Evolutionary conservation across 2,888 invertebrate species (phyloP).

Genomic region (Mimumesa dahlbomi): DNA sequence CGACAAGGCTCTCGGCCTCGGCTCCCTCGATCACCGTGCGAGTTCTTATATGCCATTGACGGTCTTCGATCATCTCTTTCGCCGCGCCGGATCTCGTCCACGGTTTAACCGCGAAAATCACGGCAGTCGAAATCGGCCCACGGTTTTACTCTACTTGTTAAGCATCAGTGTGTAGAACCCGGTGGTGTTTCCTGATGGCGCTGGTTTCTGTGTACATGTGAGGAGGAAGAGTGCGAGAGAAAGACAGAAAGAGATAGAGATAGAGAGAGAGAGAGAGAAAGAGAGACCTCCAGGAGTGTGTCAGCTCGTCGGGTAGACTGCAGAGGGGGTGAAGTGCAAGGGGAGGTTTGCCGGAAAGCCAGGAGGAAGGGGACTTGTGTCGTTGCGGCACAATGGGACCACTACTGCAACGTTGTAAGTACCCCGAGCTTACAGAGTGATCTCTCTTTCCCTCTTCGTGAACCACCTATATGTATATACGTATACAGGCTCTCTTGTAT

Average conservation of each 20-base stretch:
- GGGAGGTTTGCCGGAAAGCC: slow-evolving; percentile 58
- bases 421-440: slow-evolving; percentile 64
- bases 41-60: too few species aligned
- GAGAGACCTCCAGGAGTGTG: slow-evolving; percentile 45
- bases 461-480: too few species aligned
- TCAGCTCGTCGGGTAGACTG: slow-evolving; percentile 41
- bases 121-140: background rate
- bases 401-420: slow-evolving; percentile 71
- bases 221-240: slow-evolving; percentile 11
- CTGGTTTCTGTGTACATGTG: slow-evolving; percentile 29
- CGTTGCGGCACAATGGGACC: slow-evolving; percentile 72
- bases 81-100: slow-evolving; percentile 10
- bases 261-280: too few species aligned
- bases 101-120: background rate
- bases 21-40: slow-evolving; percentile 50
- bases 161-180: slow-evolving; percentile 36
- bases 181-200: slow-evolving; percentile 48
- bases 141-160: too few species aligned
- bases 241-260: background rate
- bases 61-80: slow-evolving; percentile 25
- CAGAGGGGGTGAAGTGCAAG: slow-evolving; percentile 41
- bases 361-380: slow-evolving; percentile 61
- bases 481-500: slow-evolving; percentile 15
- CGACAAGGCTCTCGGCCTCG: slow-evolving; percentile 60
- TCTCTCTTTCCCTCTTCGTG: slow-evolving; percentile 40